Evolutionary conservation across 1,140 invertebrate species (phyloP), one percentile per base, ranked within the genome.

Genomic region (Meloidogyne exigua): DNA sequence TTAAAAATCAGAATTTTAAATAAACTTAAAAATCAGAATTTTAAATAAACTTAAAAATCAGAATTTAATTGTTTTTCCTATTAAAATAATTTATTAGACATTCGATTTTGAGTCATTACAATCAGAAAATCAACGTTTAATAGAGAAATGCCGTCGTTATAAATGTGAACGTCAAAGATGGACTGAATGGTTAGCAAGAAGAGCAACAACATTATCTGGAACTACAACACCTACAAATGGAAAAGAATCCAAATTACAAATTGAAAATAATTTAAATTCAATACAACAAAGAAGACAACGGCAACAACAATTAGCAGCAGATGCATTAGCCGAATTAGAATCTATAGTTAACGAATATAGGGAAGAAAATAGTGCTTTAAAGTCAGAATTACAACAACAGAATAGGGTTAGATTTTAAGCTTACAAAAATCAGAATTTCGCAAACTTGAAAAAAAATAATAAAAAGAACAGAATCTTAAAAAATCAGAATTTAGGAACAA

Each of bases 331-430:
- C 13, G 83, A 87, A 49, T 76, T 84, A 36, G 87, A 88, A 68
- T 79, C 75, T 36, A 67, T 79, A 25, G 76, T 88, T 57, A 78
- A 87, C 36, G 84, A 85, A 72, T 87, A 87, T 72, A 71, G 85
- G 18, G 85, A 86, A 36, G 85, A 86, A 68, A 86, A 86, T 68
- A 82, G 81, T 23, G 81, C 79, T n/a, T 81, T 86, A 2, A 86
- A 87, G 62, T 84, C 80, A 68, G 81, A 86, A 73, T 72, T 86
- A 26, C 36, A 79, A 10, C 80, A n/a, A 5, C 44, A 49, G 15
- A 15, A 18, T 57, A 57, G 5, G 49, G 49, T 57, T 44, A 57
- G 49, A 57, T 44, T 44, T 5, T n/a, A 21, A 57, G 7, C 7
- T n/a, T 7, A 18, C 11, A 44, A 44, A 49, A 49, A 7, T 49